Percentiles rank a stretch among this genome's conserved stretches.
phyloP scores from a whole-genome alignment of 2,113 vertebrate genomes.

The Indri indri region DNA sequence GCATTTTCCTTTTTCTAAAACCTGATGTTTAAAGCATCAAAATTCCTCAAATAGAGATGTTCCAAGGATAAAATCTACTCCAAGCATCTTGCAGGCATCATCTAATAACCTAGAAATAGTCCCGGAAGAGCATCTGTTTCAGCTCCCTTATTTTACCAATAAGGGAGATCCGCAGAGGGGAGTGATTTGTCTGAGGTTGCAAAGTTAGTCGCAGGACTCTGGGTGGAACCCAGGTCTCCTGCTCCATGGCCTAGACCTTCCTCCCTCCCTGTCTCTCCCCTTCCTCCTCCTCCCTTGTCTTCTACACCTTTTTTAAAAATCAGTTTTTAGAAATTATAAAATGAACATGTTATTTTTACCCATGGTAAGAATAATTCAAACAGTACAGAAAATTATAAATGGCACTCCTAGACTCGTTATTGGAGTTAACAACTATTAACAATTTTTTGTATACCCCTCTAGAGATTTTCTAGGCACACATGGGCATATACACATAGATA shows the following conservation, averaged over 20 bases:
- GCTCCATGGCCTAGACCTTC: not conserved
- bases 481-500: not conserved
- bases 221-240: not conserved
- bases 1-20: conserved; percentile 34
- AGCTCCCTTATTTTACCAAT: not conserved
- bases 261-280: not conserved
- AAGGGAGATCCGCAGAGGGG: not conserved
- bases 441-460: not conserved
- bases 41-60: conserved; percentile 20
- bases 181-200: not conserved
- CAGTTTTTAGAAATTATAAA: conserved; percentile 5
- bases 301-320: not conserved
- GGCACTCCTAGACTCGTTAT: not conserved
- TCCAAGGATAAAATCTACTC: conserved; percentile 5
- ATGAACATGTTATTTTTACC: not conserved
- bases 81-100: conserved; percentile 3
- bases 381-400: not conserved
- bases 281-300: not conserved
- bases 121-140: not conserved
- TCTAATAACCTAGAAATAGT: not conserved
- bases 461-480: not conserved
- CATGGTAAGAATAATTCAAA: conserved; percentile 13
- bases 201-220: not conserved
- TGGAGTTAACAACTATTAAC: not conserved
- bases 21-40: not conserved